These are phyloP conservation scores for Tenthredo notha DNA, from an alignment of 2,888 invertebrate genomes.

Conservation along the genomic window DNA sequence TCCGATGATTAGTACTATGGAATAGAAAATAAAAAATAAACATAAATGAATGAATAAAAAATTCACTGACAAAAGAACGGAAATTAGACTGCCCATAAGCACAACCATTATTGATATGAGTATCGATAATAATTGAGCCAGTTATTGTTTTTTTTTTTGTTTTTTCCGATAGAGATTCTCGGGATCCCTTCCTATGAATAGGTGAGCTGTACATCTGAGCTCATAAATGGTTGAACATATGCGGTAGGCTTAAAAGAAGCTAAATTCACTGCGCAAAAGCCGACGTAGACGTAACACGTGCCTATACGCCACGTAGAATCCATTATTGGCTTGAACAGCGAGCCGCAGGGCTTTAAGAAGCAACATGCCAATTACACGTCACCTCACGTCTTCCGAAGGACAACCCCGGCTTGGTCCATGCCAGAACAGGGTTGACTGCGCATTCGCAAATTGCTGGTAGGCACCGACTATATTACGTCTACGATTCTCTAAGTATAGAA, in stretches of 20 bases:
- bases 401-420: constrained; percentile 51
- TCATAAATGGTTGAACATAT: background rate
- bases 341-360: constrained; percentile 43
- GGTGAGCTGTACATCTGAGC: background rate
- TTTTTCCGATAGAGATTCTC: background rate
- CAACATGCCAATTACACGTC: constrained; percentile 62
- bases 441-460: constrained; percentile 62
- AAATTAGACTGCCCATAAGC: background rate
- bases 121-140: constrained; percentile 3
- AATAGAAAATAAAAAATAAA: background rate
- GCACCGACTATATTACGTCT: constrained; percentile 32
- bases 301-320: constrained; percentile 47
- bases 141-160: background rate
- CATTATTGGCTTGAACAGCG: constrained; percentile 45
- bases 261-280: constrained; percentile 41
- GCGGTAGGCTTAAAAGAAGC: constrained; percentile 16
- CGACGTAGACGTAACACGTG: constrained; percentile 43
- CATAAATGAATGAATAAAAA: background rate
- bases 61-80: background rate
- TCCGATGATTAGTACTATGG: background rate
- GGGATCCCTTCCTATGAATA: background rate
- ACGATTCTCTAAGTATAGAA: constrained; percentile 33
- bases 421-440: constrained; percentile 56
- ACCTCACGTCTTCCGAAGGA: constrained; percentile 66
- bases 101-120: background rate